Percentiles rank a stretch among this genome's conserved stretches.
Evolutionary conservation across 1,140 invertebrate genomes (phyloP).

Genomic region (Rhynchophorus ferrugineus): DNA sequence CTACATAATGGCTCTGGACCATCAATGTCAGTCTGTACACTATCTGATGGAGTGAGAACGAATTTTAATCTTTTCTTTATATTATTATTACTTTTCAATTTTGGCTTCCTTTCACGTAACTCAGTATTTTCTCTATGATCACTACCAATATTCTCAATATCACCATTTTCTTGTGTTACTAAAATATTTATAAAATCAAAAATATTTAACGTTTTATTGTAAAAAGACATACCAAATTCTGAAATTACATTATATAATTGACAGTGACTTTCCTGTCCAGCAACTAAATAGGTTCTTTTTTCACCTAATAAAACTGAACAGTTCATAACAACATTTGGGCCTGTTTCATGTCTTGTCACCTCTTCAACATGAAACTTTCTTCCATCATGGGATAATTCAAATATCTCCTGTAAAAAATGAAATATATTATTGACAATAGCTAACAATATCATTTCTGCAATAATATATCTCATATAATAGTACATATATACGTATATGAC

Average conservation of each 20-base stretch:
- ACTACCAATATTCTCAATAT: conserved; percentile 41
- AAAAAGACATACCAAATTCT: conserved; percentile 44
- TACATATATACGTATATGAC: too few species aligned
- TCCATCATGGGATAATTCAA: conserved; percentile 79
- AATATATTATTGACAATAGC: conserved; percentile 9
- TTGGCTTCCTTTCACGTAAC: conserved; percentile 40
- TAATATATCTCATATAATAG: neutral
- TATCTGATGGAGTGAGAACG: conserved; percentile 62
- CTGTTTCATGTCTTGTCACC: conserved; percentile 80
- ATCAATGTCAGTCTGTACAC: conserved; percentile 73
- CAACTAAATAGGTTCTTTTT: conserved; percentile 69
- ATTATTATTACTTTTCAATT: conserved; percentile 32
- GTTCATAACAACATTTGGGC: conserved; percentile 86
- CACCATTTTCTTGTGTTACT: conserved; percentile 37
- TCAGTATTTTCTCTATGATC: conserved; percentile 39
- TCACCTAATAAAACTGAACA: conserved; percentile 57
- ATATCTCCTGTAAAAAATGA: conserved; percentile 71
- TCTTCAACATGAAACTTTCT: conserved; percentile 74
- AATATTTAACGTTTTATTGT: neutral
- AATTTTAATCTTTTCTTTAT: conserved; percentile 60
- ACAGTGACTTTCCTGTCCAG: conserved; percentile 86
- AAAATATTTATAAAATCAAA: neutral
- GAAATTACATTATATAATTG: conserved; percentile 79
- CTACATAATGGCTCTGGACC: conserved; percentile 74
- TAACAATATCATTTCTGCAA: neutral